These are phyloP conservation scores for Timema podura DNA, from an alignment of 2,888 invertebrate genomes.

Conservation along the genomic window DNA sequence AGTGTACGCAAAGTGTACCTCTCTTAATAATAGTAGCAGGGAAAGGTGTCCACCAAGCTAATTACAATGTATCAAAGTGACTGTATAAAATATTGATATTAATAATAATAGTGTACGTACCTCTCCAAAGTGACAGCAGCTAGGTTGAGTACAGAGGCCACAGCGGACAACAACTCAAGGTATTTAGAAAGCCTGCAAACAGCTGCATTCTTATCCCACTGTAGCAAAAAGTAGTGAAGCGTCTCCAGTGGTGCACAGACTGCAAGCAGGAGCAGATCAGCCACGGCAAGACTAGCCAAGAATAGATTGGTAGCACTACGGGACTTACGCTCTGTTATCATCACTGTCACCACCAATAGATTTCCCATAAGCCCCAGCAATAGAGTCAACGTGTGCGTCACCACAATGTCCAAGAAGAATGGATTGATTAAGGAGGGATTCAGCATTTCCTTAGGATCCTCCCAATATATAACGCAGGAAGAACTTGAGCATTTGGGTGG, in stretches of 20 bases:
- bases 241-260: slow-evolving; percentile 48
- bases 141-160: slow-evolving; percentile 49
- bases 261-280: slow-evolving; percentile 47
- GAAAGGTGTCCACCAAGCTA: no score
- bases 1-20: no score
- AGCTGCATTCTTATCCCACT: slow-evolving; percentile 45
- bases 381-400: slow-evolving; percentile 40
- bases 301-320: slow-evolving; percentile 42
- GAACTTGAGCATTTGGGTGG: no score
- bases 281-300: slow-evolving; percentile 42
- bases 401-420: slow-evolving; percentile 39
- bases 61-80: no score
- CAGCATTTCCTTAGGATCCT: slow-evolving; percentile 40
- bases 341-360: slow-evolving; percentile 45
- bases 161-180: slow-evolving; percentile 47
- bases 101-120: slow-evolving; percentile 37
- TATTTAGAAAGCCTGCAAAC: slow-evolving; percentile 49
- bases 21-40: no score
- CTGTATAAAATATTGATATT: no score
- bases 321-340: slow-evolving; percentile 43
- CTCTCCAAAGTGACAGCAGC: slow-evolving; percentile 51
- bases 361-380: slow-evolving; percentile 48
- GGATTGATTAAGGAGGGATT: slow-evolving; percentile 38
- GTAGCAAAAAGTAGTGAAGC: slow-evolving; percentile 43
- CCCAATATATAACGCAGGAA: neutral